These are phyloP conservation scores for Denticeps clupeoides DNA, from an alignment of 2,797 vertebrate genomes.

Conservation along the genomic window DNA sequence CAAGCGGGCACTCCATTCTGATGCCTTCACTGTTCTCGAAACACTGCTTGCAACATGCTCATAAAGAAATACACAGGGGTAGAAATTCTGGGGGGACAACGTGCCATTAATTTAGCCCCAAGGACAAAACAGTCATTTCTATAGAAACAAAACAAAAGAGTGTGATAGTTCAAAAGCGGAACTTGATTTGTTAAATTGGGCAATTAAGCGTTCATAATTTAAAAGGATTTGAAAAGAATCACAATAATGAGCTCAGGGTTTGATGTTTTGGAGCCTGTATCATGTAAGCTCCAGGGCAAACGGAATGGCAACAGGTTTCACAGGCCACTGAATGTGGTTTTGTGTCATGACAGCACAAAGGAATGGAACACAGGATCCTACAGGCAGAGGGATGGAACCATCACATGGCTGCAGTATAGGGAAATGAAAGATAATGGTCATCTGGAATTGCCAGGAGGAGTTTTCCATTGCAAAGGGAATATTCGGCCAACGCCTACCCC, in stretches of 20 bases:
- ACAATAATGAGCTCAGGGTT: constrained; percentile 22
- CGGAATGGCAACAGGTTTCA: too few species aligned
- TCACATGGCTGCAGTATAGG: too few species aligned
- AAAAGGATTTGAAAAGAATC: constrained; percentile 11
- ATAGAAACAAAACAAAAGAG: constrained; percentile 11
- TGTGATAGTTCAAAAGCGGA: neutral
- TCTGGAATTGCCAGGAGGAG: too few species aligned
- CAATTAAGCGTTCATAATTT: constrained; percentile 21
- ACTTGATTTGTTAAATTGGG: constrained; percentile 5
- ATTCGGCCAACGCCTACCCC: too few species aligned
- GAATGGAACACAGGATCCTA: too few species aligned
- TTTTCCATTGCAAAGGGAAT: too few species aligned
- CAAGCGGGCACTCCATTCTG: neutral
- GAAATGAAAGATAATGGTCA: too few species aligned
- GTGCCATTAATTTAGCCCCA: constrained; percentile 14
- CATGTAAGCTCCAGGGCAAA: too few species aligned
- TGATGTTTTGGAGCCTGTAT: neutral
- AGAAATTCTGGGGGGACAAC: neutral
- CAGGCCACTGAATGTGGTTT: too few species aligned
- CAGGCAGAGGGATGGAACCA: too few species aligned
- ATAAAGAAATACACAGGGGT: constrained; percentile 10
- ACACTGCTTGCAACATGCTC: constrained; percentile 6
- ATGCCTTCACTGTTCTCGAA: constrained; percentile 10
- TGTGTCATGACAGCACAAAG: too few species aligned
- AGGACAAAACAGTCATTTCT: constrained; percentile 1